Percentiles rank a stretch among this genome's conserved stretches.
phyloP scores from a whole-genome alignment of 2,113 vertebrate species.

The Pteronura brasiliensis region DNA sequence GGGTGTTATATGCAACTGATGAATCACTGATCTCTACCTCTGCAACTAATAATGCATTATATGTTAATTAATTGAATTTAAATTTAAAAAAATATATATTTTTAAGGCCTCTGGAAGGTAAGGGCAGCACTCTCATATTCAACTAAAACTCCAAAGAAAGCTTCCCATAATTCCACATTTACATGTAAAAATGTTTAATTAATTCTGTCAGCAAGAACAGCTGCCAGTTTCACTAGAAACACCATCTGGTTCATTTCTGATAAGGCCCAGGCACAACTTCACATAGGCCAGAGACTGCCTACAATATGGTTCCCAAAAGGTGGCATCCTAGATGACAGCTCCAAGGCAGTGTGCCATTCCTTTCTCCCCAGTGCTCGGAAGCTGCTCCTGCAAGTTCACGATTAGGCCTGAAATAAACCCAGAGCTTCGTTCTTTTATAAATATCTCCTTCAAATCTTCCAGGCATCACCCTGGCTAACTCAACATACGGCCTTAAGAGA shows the following conservation, averaged over 20 bases:
- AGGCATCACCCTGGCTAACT: neutral
- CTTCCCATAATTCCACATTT: constrained; percentile 13
- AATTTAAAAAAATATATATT: neutral
- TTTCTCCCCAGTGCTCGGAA: neutral
- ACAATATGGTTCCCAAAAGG: constrained; percentile 18
- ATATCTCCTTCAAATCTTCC: neutral
- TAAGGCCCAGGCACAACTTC: constrained; percentile 31
- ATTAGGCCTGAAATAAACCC: constrained; percentile 30
- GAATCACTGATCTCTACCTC: neutral
- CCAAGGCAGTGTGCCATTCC: neutral
- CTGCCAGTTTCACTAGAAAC: constrained; percentile 74
- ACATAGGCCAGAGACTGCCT: neutral
- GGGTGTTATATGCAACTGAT: neutral
- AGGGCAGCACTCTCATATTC: neutral
- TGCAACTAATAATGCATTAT: neutral
- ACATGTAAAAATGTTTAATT: neutral
- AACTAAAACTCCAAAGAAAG: neutral
- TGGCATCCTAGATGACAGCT: constrained; percentile 15
- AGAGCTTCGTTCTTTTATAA: neutral
- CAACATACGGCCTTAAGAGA: neutral
- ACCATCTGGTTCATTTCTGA: constrained; percentile 72
- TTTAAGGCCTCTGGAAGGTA: neutral
- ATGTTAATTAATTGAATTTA: neutral
- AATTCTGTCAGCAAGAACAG: constrained; percentile 70
- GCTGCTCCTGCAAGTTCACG: neutral